Base-by-base conservation (phyloP, 2,888 invertebrate species). In the Gymnosoma rotundatum region DNA sequence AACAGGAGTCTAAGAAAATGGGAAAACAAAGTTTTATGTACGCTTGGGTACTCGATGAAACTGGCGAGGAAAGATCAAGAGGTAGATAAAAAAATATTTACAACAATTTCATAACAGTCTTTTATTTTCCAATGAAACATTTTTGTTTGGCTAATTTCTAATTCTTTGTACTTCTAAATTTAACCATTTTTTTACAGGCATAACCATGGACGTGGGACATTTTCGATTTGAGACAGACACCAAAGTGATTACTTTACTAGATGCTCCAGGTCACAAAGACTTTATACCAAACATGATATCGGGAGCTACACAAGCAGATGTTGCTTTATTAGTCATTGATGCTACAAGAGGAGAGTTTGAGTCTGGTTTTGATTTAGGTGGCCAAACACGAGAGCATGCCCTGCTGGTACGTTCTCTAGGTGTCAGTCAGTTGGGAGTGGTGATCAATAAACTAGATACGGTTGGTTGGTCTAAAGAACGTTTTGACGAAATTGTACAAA, bases 231-330 rank as follows among this genome's bases (percentile, higher is more conserved):
- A 98, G 92, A 98, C 98, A 0, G 94, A 95, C 74, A 94, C 95
- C 3, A 98, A 98, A 93, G 93, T 91, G 50, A 92, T 92, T 0
- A 96, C 96, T 0, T 93, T 99, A 61, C 93, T 99, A 78, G 99
- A 99, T 94, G 99, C 99, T 38, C 99, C 99, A 0, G 99, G 99
- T 0, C 99, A 99, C 92, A 98, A 97, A 91, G 99, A 99, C 92
- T 99, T 99, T 90, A 99, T 99, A 90, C 99, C 99, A 2, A 99
- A 99, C 89, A 99, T 99, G 99, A 99, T 99, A 87, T 97, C 97
- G 16, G 99, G 99, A 18, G 98, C 99, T 2, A 97, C 98, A 0
- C 99, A 99, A 92, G 99, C 99, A 2, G 99, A 99, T 93, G 99
- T 98, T 0, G 99, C 98, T 16, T 93, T 99, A 45, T 93, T 99